phyloP scores from a whole-genome alignment of 2,113 vertebrate genomes.

The Girardinichthys multiradiatus region DNA sequence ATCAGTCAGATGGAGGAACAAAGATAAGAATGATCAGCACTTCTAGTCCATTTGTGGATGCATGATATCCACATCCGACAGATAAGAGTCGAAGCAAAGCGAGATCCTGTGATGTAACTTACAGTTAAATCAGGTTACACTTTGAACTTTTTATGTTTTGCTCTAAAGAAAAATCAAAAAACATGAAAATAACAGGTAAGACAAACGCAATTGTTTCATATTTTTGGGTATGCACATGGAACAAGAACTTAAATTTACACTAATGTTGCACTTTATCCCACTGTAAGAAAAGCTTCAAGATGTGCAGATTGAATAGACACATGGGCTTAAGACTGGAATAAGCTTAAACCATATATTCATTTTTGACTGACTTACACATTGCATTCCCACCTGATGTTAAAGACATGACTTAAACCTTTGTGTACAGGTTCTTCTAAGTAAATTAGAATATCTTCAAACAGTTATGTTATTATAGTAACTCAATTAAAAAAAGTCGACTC shows the following conservation, averaged over 20 bases:
- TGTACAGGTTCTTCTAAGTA: not conserved
- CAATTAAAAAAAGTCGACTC: not conserved
- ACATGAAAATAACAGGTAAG: not conserved
- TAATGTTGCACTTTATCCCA: slow-evolving; percentile 64
- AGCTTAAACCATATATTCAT: not conserved
- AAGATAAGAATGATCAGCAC: slow-evolving; percentile 11
- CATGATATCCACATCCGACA: not conserved
- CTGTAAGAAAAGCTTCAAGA: slow-evolving; percentile 47
- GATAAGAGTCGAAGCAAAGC: slow-evolving; percentile 2
- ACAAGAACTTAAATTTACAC: slow-evolving; percentile 29
- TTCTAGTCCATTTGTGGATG: not conserved
- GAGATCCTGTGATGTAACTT: slow-evolving; percentile 20
- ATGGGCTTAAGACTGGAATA: slow-evolving; percentile 17
- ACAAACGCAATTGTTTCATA: not conserved
- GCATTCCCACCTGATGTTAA: not conserved
- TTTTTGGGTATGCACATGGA: slow-evolving; percentile 2
- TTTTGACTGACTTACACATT: slow-evolving; percentile 24
- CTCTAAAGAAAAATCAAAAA: slow-evolving; percentile 3
- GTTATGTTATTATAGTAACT: not conserved
- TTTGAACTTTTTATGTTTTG: slow-evolving; percentile 13
- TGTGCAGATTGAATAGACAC: slow-evolving; percentile 8
- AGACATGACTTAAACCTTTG: slow-evolving; percentile 28
- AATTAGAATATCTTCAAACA: not conserved
- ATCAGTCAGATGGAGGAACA: slow-evolving; percentile 20
- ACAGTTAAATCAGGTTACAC: slow-evolving; percentile 6